Evolutionary conservation across 2,113 vertebrate genomes (phyloP).

Genomic region (Cebus imitator): DNA sequence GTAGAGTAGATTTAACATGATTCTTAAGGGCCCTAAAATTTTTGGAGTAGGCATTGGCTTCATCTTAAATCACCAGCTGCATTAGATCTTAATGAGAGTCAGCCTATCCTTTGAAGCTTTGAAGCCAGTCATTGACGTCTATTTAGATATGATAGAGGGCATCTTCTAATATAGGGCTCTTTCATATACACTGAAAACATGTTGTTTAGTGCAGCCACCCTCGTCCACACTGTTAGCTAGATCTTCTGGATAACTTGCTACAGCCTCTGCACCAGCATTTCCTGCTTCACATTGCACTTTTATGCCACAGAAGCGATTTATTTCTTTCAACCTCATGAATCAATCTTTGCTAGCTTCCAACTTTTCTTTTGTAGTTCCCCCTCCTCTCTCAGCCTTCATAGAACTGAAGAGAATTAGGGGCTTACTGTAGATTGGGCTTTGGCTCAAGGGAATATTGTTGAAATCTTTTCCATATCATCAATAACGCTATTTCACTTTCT

Average conservation of each 20-base stretch:
- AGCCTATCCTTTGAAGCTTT: neutral
- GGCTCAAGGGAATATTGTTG: neutral
- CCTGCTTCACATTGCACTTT: neutral
- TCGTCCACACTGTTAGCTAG: neutral
- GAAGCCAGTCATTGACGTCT: neutral
- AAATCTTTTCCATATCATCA: neutral
- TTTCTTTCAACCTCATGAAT: neutral
- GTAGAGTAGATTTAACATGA: neutral
- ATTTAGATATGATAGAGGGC: neutral
- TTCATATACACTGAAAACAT: neutral
- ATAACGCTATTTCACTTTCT: neutral
- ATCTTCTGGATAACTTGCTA: neutral
- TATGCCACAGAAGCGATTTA: neutral
- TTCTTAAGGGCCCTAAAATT: neutral
- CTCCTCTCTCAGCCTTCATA: neutral
- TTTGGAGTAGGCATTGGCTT: neutral
- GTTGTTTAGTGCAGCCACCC: neutral
- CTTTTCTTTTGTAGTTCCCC: neutral
- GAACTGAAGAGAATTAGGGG: neutral
- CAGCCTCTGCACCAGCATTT: neutral
- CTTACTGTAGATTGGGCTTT: neutral
- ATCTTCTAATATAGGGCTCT: neutral
- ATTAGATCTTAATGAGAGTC: neutral
- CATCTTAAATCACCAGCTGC: neutral
- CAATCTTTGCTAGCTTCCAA: neutral